These are phyloP conservation scores for Nephotettix cincticeps DNA, from an alignment of 1,140 invertebrate genomes.

Conservation along the genomic window DNA sequence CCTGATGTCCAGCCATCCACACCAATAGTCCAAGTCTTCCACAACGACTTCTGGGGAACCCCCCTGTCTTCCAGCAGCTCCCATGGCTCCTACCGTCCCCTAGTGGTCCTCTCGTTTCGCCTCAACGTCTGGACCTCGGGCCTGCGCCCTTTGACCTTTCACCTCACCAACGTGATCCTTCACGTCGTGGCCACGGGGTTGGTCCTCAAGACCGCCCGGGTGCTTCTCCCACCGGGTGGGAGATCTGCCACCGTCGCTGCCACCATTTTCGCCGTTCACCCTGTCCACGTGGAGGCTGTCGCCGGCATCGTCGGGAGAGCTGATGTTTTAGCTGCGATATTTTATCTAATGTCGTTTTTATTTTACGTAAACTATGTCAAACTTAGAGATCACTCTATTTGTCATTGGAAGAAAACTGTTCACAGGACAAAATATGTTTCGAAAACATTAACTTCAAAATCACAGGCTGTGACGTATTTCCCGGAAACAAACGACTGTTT, in stretches of 20 bases:
- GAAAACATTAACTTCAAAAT: too few relatives aligned
- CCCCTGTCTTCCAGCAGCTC: constrained; percentile 80
- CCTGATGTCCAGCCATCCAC: constrained; percentile 76
- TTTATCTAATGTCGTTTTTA: constrained; percentile 85
- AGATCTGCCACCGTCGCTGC: constrained; percentile 72
- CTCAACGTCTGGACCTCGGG: constrained; percentile 81
- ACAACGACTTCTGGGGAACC: constrained; percentile 93
- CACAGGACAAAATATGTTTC: too few relatives aligned
- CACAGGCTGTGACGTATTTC: too few relatives aligned
- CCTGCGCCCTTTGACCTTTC: constrained; percentile 80
- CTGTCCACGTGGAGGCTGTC: constrained; percentile 94
- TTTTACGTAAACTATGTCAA: constrained; percentile 65
- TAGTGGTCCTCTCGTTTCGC: constrained; percentile 91
- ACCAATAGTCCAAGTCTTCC: constrained; percentile 56
- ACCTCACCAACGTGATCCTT: constrained; percentile 79
- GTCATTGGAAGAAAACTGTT: too few relatives aligned
- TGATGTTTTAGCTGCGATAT: constrained; percentile 87
- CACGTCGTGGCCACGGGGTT: constrained; percentile 78
- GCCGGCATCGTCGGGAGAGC: constrained; percentile 95
- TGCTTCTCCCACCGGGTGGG: constrained; percentile 47
- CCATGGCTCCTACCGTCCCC: constrained; percentile 94
- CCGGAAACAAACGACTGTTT: too few relatives aligned
- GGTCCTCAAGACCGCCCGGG: constrained; percentile 63
- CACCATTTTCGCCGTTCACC: constrained; percentile 90
- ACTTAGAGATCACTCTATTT: constrained; percentile 37